Evolutionary conservation across 2,888 invertebrate genomes (phyloP).

Genomic region (Drosophila paucipuncta): DNA sequence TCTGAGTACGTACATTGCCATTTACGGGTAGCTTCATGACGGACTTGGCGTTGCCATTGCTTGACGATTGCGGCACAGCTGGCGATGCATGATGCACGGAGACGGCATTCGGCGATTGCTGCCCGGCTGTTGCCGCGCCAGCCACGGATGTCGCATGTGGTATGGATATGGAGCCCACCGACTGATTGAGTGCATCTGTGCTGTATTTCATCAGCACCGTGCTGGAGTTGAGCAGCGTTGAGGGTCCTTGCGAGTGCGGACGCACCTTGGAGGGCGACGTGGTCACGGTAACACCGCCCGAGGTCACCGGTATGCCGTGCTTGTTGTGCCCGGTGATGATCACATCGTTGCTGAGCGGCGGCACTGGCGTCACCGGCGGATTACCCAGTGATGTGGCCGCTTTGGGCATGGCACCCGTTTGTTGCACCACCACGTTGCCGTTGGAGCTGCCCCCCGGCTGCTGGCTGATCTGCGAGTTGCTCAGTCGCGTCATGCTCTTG

Average conservation of each 20-base stretch:
- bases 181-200: constrained; percentile 85
- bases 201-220: constrained; percentile 84
- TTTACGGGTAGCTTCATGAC: constrained; percentile 85
- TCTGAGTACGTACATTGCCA: constrained; percentile 72
- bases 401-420: constrained; percentile 80
- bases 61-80: constrained; percentile 80
- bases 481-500: constrained; percentile 93
- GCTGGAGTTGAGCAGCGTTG: constrained; percentile 84
- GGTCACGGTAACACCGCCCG: constrained; percentile 88
- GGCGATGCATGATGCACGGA: constrained; percentile 85
- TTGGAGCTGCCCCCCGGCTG: constrained; percentile 85
- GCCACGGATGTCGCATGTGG: constrained; percentile 56
- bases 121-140: constrained; percentile 25
- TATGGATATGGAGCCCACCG: constrained; percentile 84
- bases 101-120: constrained; percentile 79
- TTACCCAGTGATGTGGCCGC: constrained; percentile 69
- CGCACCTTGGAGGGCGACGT: constrained; percentile 86
- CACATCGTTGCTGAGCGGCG: constrained; percentile 86
- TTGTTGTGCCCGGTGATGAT: constrained; percentile 86
- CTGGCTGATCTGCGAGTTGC: constrained; percentile 91
- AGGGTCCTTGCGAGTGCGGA: constrained; percentile 87
- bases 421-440: constrained; percentile 83
- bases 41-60: constrained; percentile 84
- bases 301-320: constrained; percentile 86
- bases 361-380: constrained; percentile 84